phyloP scores from a whole-genome alignment of 30 jellyfish, hydroid and myxozoan genomes.

The Turritopsis rubra region DNA sequence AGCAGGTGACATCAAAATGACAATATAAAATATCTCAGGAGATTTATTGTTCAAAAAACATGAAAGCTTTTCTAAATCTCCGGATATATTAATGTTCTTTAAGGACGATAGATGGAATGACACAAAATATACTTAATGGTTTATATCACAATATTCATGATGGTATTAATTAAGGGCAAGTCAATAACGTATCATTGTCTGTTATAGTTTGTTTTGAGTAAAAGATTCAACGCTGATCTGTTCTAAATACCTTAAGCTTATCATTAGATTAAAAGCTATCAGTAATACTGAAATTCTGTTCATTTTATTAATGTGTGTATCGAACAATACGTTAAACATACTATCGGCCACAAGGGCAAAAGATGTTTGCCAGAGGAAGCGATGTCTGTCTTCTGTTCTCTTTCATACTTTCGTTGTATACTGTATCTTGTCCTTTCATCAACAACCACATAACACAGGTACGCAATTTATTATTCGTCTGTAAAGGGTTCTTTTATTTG shows the following conservation, averaged over 20 bases:
- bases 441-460: background rate
- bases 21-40: background rate
- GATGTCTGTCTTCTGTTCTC: background rate
- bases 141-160: background rate
- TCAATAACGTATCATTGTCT: background rate
- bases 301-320: background rate
- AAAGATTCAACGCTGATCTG: background rate
- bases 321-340: background rate
- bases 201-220: background rate
- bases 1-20: background rate
- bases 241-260: background rate
- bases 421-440: background rate
- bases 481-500: background rate
- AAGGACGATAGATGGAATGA: background rate
- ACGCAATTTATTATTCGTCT: background rate
- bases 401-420: too few species aligned
- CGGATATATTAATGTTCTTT: background rate
- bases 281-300: background rate
- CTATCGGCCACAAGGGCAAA: background rate
- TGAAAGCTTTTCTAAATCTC: background rate
- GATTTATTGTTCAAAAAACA: background rate
- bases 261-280: background rate
- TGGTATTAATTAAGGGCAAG: background rate
- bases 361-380: background rate
- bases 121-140: background rate